Evolutionary conservation across 2,113 vertebrate species (phyloP).

Genomic region (Daubentonia madagascariensis): DNA sequence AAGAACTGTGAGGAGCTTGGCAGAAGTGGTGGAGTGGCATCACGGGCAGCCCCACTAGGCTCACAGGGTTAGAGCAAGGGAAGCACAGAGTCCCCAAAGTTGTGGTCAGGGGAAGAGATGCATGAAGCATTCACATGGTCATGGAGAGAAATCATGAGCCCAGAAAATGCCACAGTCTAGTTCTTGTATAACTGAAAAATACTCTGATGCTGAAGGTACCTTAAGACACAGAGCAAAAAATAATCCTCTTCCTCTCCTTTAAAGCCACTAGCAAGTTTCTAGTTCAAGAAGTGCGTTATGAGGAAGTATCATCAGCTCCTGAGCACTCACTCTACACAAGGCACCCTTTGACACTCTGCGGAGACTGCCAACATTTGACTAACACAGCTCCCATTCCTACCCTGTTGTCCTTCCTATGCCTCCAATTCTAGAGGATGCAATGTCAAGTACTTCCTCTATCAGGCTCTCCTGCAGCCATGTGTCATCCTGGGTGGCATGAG

Average conservation of each 20-base stretch:
- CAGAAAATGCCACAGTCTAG: background rate
- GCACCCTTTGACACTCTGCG: background rate
- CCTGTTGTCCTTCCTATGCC: too few relatives aligned
- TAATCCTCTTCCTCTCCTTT: background rate
- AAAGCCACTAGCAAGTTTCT: background rate
- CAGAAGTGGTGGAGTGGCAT: background rate
- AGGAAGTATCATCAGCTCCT: too few relatives aligned
- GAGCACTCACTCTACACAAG: too few relatives aligned
- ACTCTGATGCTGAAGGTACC: background rate
- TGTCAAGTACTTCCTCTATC: background rate
- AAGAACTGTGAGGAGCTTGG: too few relatives aligned
- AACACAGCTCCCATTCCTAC: background rate
- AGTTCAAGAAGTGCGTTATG: background rate
- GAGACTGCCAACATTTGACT: background rate
- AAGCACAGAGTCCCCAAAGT: background rate
- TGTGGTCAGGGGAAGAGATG: background rate
- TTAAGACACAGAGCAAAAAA: background rate
- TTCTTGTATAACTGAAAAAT: background rate
- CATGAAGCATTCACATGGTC: too few relatives aligned
- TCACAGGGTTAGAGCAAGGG: background rate
- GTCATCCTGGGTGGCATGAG: background rate
- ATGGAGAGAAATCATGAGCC: background rate
- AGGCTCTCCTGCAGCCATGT: background rate
- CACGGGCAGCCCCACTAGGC: background rate
- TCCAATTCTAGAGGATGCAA: background rate